A percentile compares a stretch with the other conserved stretches of the same genome.
Evolutionary conservation across 2,113 vertebrate species (phyloP).

Genomic region (Pithys albifrons): DNA sequence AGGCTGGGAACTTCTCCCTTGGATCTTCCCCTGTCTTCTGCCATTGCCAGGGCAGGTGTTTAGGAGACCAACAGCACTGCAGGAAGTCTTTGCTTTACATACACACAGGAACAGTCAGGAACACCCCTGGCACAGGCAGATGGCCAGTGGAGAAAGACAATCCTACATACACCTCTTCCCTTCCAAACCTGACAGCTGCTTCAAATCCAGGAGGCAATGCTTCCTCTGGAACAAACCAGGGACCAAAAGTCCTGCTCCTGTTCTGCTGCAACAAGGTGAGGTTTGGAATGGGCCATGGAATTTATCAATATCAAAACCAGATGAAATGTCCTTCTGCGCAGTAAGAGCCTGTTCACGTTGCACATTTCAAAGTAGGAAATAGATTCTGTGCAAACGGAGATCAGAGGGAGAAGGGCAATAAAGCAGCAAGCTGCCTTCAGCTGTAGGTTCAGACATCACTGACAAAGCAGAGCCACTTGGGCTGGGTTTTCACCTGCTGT

Average conservation of each 20-base stretch:
- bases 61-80: background rate
- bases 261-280: background rate
- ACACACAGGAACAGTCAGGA: background rate
- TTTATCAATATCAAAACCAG: background rate
- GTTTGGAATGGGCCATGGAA: background rate
- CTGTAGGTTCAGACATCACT: background rate
- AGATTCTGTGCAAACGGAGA: background rate
- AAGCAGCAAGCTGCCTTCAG: background rate
- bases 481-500: background rate
- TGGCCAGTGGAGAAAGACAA: background rate
- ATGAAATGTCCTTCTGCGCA: background rate
- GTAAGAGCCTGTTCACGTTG: background rate
- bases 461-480: background rate
- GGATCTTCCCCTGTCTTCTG: background rate
- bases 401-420: background rate
- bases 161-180: background rate
- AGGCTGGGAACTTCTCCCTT: background rate
- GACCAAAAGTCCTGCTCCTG: background rate
- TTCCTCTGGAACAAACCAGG: background rate
- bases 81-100: background rate
- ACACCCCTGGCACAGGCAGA: background rate
- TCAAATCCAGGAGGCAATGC: background rate
- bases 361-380: background rate
- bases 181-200: background rate
- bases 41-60: background rate